Evolutionary conservation across 53 echinoderm and acorn worm species (phyloP).

Genomic region (Paracentrotus lividus): DNA sequence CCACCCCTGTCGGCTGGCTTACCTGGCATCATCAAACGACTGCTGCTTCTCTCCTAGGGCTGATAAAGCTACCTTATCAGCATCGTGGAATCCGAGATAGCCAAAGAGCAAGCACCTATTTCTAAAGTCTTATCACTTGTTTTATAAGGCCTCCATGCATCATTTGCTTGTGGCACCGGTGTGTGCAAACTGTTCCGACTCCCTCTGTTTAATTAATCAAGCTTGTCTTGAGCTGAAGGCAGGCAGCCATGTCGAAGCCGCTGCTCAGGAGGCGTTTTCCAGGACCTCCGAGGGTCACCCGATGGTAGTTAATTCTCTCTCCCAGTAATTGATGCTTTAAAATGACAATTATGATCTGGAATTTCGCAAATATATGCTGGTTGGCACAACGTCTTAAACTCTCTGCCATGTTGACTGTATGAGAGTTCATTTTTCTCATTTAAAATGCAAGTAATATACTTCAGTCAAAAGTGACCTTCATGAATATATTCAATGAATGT

Average conservation of each 20-base stretch:
- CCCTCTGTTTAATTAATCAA: not conserved
- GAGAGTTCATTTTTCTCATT: not conserved
- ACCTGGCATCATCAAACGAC: not conserved
- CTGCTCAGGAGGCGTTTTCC: slow-evolving; percentile 37
- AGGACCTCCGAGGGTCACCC: not conserved
- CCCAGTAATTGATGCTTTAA: not conserved
- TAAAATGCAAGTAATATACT: not conserved
- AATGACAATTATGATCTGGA: not conserved
- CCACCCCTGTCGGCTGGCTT: not conserved
- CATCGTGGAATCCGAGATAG: not conserved
- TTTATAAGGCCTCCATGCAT: slow-evolving; percentile 13
- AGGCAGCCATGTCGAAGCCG: not conserved
- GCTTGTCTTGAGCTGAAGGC: not conserved
- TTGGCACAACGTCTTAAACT: not conserved
- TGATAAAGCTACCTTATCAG: slow-evolving; percentile 18
- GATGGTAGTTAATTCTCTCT: slow-evolving; percentile 26
- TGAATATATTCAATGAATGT: not conserved
- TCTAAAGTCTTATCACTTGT: slow-evolving; percentile 23
- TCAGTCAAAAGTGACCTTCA: slow-evolving; percentile 39
- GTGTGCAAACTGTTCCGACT: not conserved
- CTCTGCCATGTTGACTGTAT: not conserved
- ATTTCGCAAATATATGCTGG: not conserved
- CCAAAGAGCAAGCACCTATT: not conserved
- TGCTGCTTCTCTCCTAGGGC: not conserved
- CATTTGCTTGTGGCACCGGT: not conserved